phyloP scores from a whole-genome alignment of 2,113 vertebrate species.

The Chaetodon auriga region DNA sequence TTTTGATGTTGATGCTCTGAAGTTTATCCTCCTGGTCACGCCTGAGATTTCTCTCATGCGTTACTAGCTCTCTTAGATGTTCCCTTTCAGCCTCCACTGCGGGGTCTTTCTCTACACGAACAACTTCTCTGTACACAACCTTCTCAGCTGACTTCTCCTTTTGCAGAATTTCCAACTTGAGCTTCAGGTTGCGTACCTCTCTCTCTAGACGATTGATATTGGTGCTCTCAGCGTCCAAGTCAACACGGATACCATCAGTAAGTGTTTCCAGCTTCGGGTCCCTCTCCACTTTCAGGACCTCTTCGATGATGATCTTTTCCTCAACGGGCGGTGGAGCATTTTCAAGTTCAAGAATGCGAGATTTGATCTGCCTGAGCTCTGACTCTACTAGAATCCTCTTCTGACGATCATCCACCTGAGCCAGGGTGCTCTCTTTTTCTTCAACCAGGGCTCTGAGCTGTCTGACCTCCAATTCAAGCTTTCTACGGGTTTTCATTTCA shows the following conservation, averaged over 20 bases:
- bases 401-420: slow-evolving; percentile 88
- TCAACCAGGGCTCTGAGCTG: slow-evolving; percentile 85
- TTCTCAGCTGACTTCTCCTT: slow-evolving; percentile 92
- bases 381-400: slow-evolving; percentile 91
- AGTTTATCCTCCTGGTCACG: slow-evolving; percentile 86
- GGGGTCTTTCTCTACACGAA: slow-evolving; percentile 94
- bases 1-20: slow-evolving; percentile 82
- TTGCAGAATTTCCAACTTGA: slow-evolving; percentile 88
- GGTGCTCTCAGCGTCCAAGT: slow-evolving; percentile 86
- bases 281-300: slow-evolving; percentile 94
- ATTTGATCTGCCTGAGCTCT: slow-evolving; percentile 89
- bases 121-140: slow-evolving; percentile 95
- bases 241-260: slow-evolving; percentile 80
- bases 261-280: slow-evolving; percentile 90
- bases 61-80: slow-evolving; percentile 86
- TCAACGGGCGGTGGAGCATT: slow-evolving; percentile 84
- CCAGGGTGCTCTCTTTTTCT: slow-evolving; percentile 88
- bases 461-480: slow-evolving; percentile 89
- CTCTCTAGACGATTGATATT: slow-evolving; percentile 86
- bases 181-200: slow-evolving; percentile 87
- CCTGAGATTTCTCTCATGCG: slow-evolving; percentile 85
- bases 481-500: slow-evolving; percentile 86
- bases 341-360: slow-evolving; percentile 91
- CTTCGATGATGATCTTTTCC: slow-evolving; percentile 94
- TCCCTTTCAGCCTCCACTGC: slow-evolving; percentile 88